phyloP scores from a whole-genome alignment of 2,797 vertebrate genomes.

The Ceryle rudis region DNA sequence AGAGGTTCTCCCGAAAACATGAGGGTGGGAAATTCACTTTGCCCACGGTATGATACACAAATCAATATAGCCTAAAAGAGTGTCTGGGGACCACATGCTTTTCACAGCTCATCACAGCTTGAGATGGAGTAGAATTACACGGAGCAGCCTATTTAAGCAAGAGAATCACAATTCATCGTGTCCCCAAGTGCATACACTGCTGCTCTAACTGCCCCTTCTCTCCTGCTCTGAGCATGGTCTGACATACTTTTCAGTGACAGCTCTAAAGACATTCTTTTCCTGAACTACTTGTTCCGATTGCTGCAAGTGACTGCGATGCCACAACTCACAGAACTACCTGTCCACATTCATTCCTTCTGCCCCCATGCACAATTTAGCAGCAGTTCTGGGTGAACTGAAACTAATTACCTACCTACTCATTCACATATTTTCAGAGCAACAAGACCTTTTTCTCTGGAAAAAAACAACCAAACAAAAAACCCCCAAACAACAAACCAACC shows the following conservation, averaged over 20 bases:
- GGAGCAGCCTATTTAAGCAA: not conserved
- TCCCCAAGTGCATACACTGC: not conserved
- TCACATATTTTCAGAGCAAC: not conserved
- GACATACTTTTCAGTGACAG: not conserved
- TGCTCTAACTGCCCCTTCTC: not conserved
- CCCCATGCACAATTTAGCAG: fast-evolving
- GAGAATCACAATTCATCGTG: not conserved
- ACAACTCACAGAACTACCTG: not conserved
- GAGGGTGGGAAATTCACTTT: not conserved
- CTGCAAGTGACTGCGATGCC: not conserved
- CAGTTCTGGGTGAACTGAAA: not conserved
- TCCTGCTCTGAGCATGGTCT: not conserved
- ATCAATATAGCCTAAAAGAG: not conserved
- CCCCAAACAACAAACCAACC: too few relatives aligned
- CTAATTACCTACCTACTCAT: not conserved
- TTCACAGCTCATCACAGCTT: not conserved
- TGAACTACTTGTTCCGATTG: not conserved
- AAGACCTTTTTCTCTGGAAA: not conserved
- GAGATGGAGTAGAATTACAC: not conserved
- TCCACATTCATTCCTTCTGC: not conserved
- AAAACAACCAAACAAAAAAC: not conserved
- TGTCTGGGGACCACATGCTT: not conserved
- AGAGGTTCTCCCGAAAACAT: not conserved
- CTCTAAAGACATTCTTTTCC: not conserved
- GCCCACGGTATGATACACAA: not conserved